Evolutionary conservation across 2,888 invertebrate genomes (phyloP).

Genomic region (Tetropium fuscum): DNA sequence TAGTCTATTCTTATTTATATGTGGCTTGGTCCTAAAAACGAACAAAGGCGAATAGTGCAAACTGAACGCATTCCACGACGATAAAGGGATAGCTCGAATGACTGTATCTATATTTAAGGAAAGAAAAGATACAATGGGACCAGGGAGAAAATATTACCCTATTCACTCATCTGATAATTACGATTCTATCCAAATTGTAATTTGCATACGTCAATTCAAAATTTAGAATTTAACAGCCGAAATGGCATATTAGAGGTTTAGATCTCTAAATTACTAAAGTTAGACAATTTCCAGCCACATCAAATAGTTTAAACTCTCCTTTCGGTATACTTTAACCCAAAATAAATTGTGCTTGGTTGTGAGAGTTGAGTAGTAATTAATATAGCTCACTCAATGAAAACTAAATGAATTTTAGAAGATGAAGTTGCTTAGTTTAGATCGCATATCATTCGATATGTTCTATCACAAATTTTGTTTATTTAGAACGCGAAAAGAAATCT

Average conservation of each 20-base stretch:
- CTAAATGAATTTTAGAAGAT: no score
- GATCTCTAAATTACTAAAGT: conserved; percentile 15
- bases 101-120: conserved; percentile 5
- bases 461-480: no score
- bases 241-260: conserved; percentile 4
- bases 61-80: no score
- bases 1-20: no score
- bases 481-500: no score
- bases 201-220: conserved; percentile 2
- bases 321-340: not conserved
- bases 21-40: no score
- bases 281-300: conserved; percentile 12
- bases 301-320: conserved; percentile 19
- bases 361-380: not conserved
- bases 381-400: no score
- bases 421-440: no score
- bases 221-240: not conserved
- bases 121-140: not conserved
- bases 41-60: no score
- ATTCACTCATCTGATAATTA: conserved; percentile 1
- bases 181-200: not conserved
- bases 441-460: no score
- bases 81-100: no score
- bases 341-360: conserved; percentile 5
- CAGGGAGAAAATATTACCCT: not conserved